Evolutionary conservation across 2,888 invertebrate genomes (phyloP).

Genomic region (Ophonus ardosiacus): DNA sequence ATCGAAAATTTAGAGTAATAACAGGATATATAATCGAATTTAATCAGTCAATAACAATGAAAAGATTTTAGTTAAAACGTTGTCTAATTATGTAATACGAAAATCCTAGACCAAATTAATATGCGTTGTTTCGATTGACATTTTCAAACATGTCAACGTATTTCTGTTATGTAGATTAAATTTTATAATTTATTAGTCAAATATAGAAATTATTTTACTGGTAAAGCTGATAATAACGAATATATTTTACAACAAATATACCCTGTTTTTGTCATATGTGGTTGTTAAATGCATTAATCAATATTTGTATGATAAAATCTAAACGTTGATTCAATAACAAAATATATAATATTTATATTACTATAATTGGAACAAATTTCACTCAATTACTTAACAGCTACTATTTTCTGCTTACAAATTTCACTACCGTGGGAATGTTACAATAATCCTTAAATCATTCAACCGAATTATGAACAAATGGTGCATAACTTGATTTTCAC

Average conservation of each 20-base stretch:
- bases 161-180: not conserved
- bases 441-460: not conserved
- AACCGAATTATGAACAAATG: conserved; percentile 21
- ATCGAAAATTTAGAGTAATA: no score
- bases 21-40: no score
- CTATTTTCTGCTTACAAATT: not conserved
- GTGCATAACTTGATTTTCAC: conserved; percentile 23
- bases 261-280: not conserved
- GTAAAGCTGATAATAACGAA: not conserved
- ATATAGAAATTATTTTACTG: not conserved
- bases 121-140: not conserved
- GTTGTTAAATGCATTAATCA: not conserved
- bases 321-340: not conserved
- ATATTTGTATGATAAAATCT: not conserved
- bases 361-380: not conserved
- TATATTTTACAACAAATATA: not conserved
- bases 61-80: no score
- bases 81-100: no score
- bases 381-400: not conserved
- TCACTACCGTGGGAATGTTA: conserved; percentile 10
- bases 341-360: not conserved
- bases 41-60: no score
- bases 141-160: not conserved
- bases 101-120: no score
- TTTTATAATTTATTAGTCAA: not conserved